Conservation (phyloP, 35 echinoderm and acorn worm species). For the Chiridota heheva region DNA sequence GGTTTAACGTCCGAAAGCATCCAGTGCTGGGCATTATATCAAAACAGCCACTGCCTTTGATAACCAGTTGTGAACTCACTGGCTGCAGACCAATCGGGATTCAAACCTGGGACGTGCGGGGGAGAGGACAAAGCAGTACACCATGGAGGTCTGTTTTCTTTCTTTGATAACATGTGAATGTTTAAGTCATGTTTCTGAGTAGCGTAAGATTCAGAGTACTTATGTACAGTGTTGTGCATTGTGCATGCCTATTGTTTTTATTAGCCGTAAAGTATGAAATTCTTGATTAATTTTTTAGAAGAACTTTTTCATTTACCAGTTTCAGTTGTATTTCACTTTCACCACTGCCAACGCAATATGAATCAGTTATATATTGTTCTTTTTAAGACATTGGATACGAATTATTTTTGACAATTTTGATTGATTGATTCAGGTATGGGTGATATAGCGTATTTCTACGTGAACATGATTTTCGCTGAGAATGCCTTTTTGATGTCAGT, state of each 20-base stretch:
- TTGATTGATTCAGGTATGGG: slow-evolving; percentile 56
- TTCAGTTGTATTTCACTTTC: not conserved
- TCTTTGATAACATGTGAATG: too few relatives aligned
- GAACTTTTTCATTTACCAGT: not conserved
- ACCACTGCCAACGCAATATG: not conserved
- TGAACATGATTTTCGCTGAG: slow-evolving; percentile 76
- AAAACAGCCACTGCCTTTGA: too few relatives aligned
- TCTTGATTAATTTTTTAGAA: not conserved
- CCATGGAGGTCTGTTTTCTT: too few relatives aligned
- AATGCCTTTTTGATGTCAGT: slow-evolving; percentile 77
- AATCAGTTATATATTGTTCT: not conserved
- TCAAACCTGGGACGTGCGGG: too few relatives aligned
- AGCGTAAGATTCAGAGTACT: too few relatives aligned
- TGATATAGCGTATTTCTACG: slow-evolving; percentile 83
- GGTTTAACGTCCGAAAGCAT: too few relatives aligned
- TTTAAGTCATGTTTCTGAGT: too few relatives aligned
- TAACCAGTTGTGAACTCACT: too few relatives aligned
- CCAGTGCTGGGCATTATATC: too few relatives aligned
- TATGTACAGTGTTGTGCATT: too few relatives aligned
- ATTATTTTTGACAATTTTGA: not conserved
- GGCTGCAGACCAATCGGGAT: too few relatives aligned
- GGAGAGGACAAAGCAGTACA: too few relatives aligned
- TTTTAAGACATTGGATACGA: not conserved
- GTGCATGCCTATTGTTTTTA: not conserved
- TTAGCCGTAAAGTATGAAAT: not conserved